These are phyloP conservation scores for Ganaspis sp. DNA, from an alignment of 1,140 invertebrate genomes.

Conservation along the genomic window DNA sequence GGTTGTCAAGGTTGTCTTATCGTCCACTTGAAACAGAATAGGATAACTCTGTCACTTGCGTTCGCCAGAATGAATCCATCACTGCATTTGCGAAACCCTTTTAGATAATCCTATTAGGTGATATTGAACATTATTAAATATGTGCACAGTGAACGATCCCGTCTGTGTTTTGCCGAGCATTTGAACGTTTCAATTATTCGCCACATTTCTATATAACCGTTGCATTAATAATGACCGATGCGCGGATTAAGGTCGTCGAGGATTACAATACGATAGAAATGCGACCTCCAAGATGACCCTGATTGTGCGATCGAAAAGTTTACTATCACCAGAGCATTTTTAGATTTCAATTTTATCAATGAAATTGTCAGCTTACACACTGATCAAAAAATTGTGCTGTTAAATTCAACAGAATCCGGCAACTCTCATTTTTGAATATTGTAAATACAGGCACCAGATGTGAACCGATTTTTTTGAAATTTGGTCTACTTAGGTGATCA, in stretches of 20 bases:
- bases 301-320: background rate
- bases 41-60: constrained; percentile 39
- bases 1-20: constrained; percentile 44
- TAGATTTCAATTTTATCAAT: no score
- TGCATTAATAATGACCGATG: constrained; percentile 40
- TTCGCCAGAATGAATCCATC: constrained; percentile 62
- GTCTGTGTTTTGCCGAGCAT: constrained; percentile 10
- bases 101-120: constrained; percentile 69
- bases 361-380: no score
- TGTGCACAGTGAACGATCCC: constrained; percentile 39
- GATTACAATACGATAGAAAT: constrained; percentile 42
- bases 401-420: no score
- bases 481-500: no score
- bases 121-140: constrained; percentile 73
- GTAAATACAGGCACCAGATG: no score
- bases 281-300: background rate
- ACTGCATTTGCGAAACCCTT: constrained; percentile 70
- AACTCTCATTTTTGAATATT: no score
- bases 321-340: background rate
- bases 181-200: constrained; percentile 57
- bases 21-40: constrained; percentile 41
- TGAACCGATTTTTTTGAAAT: no score
- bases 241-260: constrained; percentile 52
- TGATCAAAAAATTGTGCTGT: no score
- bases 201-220: constrained; percentile 38